Base-by-base conservation (phyloP, 2,888 invertebrate genomes). In the Loripinus fragilis region DNA sequence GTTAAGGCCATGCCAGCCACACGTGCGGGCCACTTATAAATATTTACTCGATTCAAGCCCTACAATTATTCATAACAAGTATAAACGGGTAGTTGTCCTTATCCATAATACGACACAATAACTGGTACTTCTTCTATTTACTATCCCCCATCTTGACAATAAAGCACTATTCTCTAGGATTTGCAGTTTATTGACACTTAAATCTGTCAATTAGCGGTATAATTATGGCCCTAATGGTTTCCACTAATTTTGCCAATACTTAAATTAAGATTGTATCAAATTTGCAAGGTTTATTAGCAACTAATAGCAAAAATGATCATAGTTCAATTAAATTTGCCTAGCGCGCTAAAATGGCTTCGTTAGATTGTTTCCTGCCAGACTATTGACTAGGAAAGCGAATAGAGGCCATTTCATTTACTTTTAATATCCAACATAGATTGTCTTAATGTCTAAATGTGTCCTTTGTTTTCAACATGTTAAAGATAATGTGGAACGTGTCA, bases 201-300 rank as follows among this genome's bases (percentile, higher is more conserved):
- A 80, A 83, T 72, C 78, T 60, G 73, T 69, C 78, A 80, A 78
- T 83, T 78, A 78, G 71, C 52, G 68, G 64, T 55, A 68, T 83
- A 80, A 83, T 83, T 83, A 83, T 66, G 67, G 52, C 64, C 50
- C 68, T 78, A 83, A 83, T 83, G 80, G 78, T 73, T 78, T 75
- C 80, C 65, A 72, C 65, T 77, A 77, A 77, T 77, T 74, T 52
- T 68, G 75, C 71, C 81, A 77, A 81, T 77, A 76, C 69, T 76
- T 74, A 65, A 73, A 67, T 67, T 67, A 73, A 60, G 60, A 30
- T 60, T 60, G 33, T 60, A 60, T 60, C 60, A 33, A 60, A 60
- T 60, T 33, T 30, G 33, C n/a, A 30, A 33, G 28, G 60, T 60
- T 60, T 60, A 60, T 60, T 60, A 60, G 60, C 33, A 7, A 55